phyloP scores from a whole-genome alignment of 2,113 vertebrate species.

The Dryoscopus gambensis region DNA sequence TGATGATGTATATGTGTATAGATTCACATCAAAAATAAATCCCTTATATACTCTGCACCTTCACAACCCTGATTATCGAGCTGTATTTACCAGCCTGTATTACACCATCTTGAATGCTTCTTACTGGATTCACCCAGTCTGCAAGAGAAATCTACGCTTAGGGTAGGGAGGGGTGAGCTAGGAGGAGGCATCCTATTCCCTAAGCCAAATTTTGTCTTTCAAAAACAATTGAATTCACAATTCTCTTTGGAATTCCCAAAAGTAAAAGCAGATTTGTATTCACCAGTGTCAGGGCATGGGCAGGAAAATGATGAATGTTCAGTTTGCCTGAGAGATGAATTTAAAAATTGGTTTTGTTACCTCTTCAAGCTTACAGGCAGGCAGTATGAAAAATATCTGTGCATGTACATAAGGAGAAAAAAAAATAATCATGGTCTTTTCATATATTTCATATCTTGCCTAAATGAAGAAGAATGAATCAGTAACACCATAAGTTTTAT shows the following conservation, averaged over 20 bases:
- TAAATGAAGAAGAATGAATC: background rate
- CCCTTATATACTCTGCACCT: background rate
- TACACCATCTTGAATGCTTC: constrained; percentile 11
- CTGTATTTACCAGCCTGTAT: constrained; percentile 9
- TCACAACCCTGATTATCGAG: constrained; percentile 33
- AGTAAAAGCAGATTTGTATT: background rate
- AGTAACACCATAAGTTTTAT: background rate
- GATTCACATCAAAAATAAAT: constrained; percentile 67
- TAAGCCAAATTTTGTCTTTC: background rate
- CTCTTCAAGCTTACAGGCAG: background rate
- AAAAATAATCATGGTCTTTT: background rate
- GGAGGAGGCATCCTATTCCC: background rate
- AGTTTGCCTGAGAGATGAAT: background rate
- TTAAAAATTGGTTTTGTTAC: background rate
- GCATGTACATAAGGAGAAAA: background rate
- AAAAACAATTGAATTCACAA: constrained; percentile 1
- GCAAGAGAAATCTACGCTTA: background rate
- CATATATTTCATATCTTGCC: background rate
- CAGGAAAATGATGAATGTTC: background rate
- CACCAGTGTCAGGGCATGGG: background rate
- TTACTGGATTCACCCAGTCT: background rate
- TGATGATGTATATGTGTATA: constrained; percentile 64
- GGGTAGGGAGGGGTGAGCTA: background rate
- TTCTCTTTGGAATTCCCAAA: background rate
- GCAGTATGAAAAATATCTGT: background rate